These are phyloP conservation scores for Lepus europaeus DNA, from an alignment of 2,113 vertebrate species.

Conservation along the genomic window DNA sequence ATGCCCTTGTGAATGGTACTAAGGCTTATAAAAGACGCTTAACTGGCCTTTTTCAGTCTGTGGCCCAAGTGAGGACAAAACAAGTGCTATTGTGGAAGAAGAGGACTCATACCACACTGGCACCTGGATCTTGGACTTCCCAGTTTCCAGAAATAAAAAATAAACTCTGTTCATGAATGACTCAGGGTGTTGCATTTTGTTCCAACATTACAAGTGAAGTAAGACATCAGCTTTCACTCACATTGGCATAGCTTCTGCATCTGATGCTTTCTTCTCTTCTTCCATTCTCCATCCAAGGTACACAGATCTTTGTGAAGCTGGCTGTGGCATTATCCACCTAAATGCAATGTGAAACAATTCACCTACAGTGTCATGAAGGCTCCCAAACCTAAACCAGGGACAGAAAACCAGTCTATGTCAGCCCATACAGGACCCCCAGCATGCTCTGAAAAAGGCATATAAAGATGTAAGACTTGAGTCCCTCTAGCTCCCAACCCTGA, in stretches of 20 bases:
- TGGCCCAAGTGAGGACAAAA: background rate
- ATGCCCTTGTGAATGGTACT: background rate
- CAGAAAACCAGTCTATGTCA: background rate
- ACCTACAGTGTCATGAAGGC: background rate
- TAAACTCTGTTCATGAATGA: background rate
- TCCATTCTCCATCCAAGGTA: background rate
- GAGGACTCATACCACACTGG: background rate
- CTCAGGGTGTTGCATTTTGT: background rate
- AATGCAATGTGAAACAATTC: background rate
- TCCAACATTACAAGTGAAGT: background rate
- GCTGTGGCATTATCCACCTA: background rate
- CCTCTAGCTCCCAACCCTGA: background rate
- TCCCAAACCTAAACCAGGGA: background rate
- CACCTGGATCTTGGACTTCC: background rate
- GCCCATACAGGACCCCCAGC: background rate
- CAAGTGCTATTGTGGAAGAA: background rate
- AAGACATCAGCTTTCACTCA: background rate
- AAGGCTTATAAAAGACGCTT: background rate
- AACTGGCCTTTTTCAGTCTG: background rate
- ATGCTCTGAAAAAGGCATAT: background rate
- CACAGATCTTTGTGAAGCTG: background rate
- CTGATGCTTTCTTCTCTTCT: background rate
- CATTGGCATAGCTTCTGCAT: fast-evolving
- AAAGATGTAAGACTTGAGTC: background rate
- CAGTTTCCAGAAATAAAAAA: background rate